Percentiles rank a stretch among this genome's conserved stretches.
phyloP scores from a whole-genome alignment of 2,797 vertebrate genomes.

The Falco novaeseelandiae region DNA sequence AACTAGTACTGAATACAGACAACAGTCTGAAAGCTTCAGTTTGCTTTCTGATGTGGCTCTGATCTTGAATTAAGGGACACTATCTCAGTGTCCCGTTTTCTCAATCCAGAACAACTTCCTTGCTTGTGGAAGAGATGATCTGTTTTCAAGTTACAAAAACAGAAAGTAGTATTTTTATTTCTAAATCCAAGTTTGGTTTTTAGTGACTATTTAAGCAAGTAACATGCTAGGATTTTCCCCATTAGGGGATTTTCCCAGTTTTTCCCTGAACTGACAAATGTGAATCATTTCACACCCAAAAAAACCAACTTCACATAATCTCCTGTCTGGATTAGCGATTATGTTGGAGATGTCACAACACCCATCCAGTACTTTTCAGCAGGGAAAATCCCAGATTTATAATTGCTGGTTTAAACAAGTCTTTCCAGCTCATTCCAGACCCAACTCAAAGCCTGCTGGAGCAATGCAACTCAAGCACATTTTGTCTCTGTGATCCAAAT shows the following conservation, averaged over 20 bases:
- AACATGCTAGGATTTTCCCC: neutral
- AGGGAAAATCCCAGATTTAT: slow-evolving; percentile 36
- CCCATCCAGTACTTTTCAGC: neutral
- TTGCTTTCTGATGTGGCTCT: neutral
- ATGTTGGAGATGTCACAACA: slow-evolving; percentile 1
- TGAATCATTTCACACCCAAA: neutral
- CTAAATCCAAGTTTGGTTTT: neutral
- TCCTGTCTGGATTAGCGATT: neutral
- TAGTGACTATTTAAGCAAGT: neutral
- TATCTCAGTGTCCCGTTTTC: neutral
- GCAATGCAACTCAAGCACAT: neutral
- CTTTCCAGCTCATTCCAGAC: neutral
- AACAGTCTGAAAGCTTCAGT: neutral
- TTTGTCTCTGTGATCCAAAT: neutral
- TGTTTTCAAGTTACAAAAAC: neutral
- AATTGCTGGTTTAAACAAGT: neutral
- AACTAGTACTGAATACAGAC: neutral
- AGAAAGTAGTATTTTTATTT: neutral
- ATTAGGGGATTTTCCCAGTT: neutral
- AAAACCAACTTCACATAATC: neutral
- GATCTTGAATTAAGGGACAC: neutral
- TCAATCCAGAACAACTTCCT: neutral
- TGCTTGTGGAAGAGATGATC: neutral
- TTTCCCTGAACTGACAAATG: neutral
- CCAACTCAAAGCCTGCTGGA: neutral